Base-by-base conservation (phyloP, 2,888 invertebrate genomes). In the Callimorpha dominula region DNA sequence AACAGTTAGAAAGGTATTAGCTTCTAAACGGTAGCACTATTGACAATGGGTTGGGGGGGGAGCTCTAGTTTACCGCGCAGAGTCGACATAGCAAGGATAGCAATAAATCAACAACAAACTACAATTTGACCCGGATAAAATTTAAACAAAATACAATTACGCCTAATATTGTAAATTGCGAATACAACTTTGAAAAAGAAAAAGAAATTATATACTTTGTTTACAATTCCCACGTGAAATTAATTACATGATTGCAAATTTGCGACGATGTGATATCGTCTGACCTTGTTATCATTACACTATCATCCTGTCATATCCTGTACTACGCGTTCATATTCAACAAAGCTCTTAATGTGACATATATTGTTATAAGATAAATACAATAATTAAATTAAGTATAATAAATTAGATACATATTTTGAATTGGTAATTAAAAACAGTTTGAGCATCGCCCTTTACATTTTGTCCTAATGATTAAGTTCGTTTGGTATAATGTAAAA, bases 181-280 rank as follows among this genome's bases (percentile, higher is more conserved):
- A 4, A 46, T 46, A 31, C 2, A 31, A 31, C 31, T 31, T 31
- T 31, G 31, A 31, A 31, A 2, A 31, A 31, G 31, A 31, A 31
- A 31, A 31, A 31, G 31, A 31, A 31, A 5, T 31, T 14, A 60
- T 60, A 60, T 65, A 31, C 14, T 50, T 31, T 50, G 31, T 40
- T 31, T 8, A 9, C n/a, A 65, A 65, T 65, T 65, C 49, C 49
- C 65, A 65, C 20, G 20, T 20, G 57, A 60, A 60, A 31, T n/a
- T 11, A 31, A 60, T 60, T 17, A 60, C 11, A 60, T 1, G 31
- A 20, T 31, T 9, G 31, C 31, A 9, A 60, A 31, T 31, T 60
- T 9, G 31, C 57, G 31, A 60, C 20, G 43, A 46, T 46, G 31
- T 60, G 31, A 31, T 60, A 60, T 60, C 31, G 14, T 14, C 31